Evolutionary conservation across 2,888 invertebrate genomes (phyloP).

Genomic region (Acheta domesticus): DNA sequence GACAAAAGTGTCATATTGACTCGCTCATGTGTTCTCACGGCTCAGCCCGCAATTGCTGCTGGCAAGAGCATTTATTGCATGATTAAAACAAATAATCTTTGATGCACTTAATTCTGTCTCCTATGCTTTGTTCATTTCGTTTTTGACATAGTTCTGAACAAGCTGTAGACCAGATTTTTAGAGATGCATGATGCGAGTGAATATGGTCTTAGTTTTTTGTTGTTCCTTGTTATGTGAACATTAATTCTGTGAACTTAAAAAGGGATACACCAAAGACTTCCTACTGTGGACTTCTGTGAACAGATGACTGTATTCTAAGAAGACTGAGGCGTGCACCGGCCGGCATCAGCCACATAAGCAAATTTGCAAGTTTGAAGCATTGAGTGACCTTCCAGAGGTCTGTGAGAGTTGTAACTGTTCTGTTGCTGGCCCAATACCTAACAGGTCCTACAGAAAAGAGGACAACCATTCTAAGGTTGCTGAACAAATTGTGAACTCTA

Average conservation of each 20-base stretch:
- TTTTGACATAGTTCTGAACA: neutral
- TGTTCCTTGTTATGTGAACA: slow-evolving; percentile 18
- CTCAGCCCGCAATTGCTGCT: neutral
- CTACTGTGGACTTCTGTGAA: slow-evolving; percentile 1
- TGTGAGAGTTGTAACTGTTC: neutral
- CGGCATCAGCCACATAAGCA: slow-evolving; percentile 6
- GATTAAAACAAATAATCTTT: neutral
- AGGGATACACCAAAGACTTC: slow-evolving; percentile 18
- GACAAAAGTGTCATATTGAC: neutral
- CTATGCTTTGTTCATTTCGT: neutral
- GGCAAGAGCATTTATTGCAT: neutral
- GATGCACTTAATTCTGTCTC: neutral
- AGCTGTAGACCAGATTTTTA: neutral
- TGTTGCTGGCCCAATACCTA: slow-evolving; percentile 1
- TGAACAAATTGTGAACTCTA: slow-evolving; percentile 8
- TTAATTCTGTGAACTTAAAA: slow-evolving; percentile 11
- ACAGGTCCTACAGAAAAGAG: slow-evolving; percentile 11
- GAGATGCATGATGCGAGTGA: neutral
- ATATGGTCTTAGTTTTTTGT: slow-evolving; percentile 8
- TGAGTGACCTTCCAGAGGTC: neutral
- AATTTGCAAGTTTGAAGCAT: neutral
- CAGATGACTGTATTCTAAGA: slow-evolving; percentile 10
- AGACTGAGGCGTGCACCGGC: slow-evolving; percentile 18
- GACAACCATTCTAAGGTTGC: neutral
- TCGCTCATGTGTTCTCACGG: neutral